These are phyloP conservation scores for Microhierax caerulescens DNA, from an alignment of 2,797 vertebrate genomes.

Conservation along the genomic window DNA sequence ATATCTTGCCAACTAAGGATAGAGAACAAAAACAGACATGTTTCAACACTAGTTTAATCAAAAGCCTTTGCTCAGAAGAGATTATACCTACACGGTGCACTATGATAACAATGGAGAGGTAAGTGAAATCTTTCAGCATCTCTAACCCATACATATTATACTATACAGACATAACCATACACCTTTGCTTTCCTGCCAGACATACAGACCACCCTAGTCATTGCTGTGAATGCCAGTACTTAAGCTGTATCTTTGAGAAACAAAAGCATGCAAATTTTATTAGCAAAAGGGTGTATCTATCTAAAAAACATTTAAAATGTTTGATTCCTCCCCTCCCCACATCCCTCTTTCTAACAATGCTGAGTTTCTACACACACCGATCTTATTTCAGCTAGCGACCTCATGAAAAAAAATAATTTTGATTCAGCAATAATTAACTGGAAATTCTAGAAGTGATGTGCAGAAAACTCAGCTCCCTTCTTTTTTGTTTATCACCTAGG, in stretches of 20 bases:
- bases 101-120: not conserved
- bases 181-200: not conserved
- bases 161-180: not conserved
- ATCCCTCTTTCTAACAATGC: not conserved
- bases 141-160: not conserved
- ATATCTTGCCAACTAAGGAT: not conserved
- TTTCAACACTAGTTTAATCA: not conserved
- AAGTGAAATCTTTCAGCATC: not conserved
- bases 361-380: not conserved
- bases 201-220: not conserved
- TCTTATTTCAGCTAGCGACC: not conserved
- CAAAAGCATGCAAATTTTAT: not conserved
- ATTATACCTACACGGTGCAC: not conserved
- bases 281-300: not conserved
- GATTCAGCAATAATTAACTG: not conserved
- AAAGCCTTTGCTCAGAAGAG: not conserved
- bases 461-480: not conserved
- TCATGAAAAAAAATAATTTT: not conserved
- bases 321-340: accelerated
- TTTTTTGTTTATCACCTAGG: not conserved
- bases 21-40: not conserved
- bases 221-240: not conserved
- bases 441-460: not conserved
- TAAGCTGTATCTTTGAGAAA: not conserved
- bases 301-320: not conserved